Evolutionary conservation across 2,888 invertebrate species (phyloP).

Genomic region (Lasius fuliginosus): DNA sequence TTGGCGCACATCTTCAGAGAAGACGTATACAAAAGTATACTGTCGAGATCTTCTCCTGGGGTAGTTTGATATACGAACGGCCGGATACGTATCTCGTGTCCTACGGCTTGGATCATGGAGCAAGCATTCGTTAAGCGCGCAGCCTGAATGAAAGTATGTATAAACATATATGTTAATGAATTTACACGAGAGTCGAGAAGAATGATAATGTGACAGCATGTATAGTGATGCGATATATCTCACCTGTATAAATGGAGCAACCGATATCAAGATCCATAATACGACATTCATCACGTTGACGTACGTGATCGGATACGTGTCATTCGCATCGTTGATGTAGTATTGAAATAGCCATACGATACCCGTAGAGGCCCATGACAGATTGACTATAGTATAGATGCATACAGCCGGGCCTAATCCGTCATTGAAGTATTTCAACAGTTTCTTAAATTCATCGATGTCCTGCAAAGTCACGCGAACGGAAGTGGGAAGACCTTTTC

Average conservation of each 20-base stretch:
- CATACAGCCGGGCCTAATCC: constrained; percentile 92
- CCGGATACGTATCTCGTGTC: constrained; percentile 92
- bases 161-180: constrained; percentile 39
- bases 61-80: constrained; percentile 94
- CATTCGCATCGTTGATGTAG: constrained; percentile 88
- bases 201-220: not conserved
- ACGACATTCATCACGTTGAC: constrained; percentile 89
- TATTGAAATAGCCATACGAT: constrained; percentile 89
- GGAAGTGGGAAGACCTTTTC: constrained; percentile 33
- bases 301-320: constrained; percentile 87
- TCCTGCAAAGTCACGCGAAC: constrained; percentile 88
- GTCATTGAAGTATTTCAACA: constrained; percentile 92
- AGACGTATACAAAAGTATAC: constrained; percentile 92
- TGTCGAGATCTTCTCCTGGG: constrained; percentile 91
- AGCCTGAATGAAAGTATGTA: constrained; percentile 89
- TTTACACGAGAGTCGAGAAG: constrained; percentile 17
- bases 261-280: constrained; percentile 90
- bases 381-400: constrained; percentile 92
- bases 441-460: constrained; percentile 92
- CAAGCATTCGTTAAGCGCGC: constrained; percentile 92
- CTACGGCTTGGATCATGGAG: constrained; percentile 90
- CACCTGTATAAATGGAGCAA: constrained; percentile 92
- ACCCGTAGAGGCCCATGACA: constrained; percentile 92
- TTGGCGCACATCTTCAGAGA: constrained; percentile 92
- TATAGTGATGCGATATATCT: not conserved